Conservation (phyloP, 2,888 invertebrate genomes). For the Slavum lentiscoides region DNA sequence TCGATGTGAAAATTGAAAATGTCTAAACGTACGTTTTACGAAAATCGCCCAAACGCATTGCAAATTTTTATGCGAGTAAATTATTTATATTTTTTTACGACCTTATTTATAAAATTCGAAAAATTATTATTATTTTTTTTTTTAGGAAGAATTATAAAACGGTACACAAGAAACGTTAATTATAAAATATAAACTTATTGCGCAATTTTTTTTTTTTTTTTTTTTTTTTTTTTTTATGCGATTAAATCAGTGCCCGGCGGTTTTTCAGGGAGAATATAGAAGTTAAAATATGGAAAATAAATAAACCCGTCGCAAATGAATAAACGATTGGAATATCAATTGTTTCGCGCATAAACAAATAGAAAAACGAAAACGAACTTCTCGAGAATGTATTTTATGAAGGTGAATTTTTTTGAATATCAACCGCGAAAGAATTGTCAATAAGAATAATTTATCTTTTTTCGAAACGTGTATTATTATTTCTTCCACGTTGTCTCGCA, state of each 20-base stretch:
- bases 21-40: too few relatives aligned
- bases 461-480: not conserved
- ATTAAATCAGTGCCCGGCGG: not conserved
- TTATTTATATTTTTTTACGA: too few relatives aligned
- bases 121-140: not conserved
- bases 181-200: conserved; percentile 12
- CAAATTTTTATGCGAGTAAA: too few relatives aligned
- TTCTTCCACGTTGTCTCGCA: not conserved
- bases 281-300: conserved; percentile 6
- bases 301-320: conserved; percentile 1
- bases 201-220: not conserved
- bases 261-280: not conserved
- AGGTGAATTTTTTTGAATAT: not conserved
- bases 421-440: conserved; percentile 6
- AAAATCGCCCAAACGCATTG: too few relatives aligned
- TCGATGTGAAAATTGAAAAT: too few relatives aligned
- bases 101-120: too few relatives aligned
- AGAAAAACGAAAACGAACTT: not conserved
- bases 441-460: conserved; percentile 6
- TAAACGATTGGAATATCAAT: conserved; percentile 20
- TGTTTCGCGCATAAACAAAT: not conserved
- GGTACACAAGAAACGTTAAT: not conserved
- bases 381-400: not conserved
- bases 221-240: not conserved
- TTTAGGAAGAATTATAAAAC: too few relatives aligned